Evolutionary conservation across 2,888 invertebrate genomes (phyloP).

Genomic region (Nasonovia ribisnigri): DNA sequence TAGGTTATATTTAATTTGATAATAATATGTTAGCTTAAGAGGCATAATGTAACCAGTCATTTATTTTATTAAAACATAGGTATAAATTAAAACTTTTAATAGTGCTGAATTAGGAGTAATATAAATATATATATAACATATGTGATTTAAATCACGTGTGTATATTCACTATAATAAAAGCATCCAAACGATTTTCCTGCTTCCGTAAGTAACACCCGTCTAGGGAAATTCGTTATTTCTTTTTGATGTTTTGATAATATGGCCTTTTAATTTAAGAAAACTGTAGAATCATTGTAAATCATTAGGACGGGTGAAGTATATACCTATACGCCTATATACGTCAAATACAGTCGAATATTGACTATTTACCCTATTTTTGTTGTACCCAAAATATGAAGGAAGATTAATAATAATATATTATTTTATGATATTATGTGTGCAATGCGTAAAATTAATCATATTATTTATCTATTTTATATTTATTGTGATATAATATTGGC

Average conservation of each 20-base stretch:
- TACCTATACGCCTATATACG: background rate
- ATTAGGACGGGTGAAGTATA: background rate
- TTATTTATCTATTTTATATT: background rate
- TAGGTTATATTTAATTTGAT: background rate
- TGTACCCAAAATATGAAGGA: background rate
- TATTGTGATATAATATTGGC: background rate
- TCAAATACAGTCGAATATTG: background rate
- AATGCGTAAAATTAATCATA: background rate
- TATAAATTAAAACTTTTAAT: background rate
- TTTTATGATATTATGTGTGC: background rate
- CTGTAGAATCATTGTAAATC: background rate
- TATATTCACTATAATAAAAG: background rate
- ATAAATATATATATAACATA: background rate
- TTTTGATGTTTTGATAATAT: background rate
- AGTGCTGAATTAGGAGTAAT: background rate
- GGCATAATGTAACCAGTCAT: background rate
- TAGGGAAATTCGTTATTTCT: background rate
- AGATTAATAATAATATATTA: background rate
- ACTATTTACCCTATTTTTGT: background rate
- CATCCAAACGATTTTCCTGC: background rate
- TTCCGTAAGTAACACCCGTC: background rate
- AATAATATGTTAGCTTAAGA: background rate
- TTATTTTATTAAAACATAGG: background rate
- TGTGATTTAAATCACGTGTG: background rate
- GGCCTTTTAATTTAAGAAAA: background rate